Conservation (phyloP, 2,797 vertebrate genomes). For the Clarias laeviceps region DNA sequence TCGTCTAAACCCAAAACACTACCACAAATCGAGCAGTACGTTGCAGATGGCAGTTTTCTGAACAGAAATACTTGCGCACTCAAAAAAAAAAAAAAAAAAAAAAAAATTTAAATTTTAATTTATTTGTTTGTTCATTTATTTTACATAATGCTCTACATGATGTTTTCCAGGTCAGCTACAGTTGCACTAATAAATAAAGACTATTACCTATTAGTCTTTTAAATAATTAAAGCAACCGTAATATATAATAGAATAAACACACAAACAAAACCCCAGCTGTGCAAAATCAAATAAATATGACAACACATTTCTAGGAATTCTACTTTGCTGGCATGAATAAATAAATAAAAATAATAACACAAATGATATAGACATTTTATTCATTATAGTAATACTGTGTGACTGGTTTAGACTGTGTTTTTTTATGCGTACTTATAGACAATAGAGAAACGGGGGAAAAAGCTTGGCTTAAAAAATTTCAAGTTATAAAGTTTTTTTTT, state of each 20-base stretch:
- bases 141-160: too few relatives aligned
- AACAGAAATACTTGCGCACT: too few relatives aligned
- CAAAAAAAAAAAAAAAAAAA: too few relatives aligned
- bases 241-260: neutral
- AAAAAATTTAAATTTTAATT: too few relatives aligned
- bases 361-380: neutral
- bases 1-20: too few relatives aligned
- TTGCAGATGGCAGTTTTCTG: too few relatives aligned
- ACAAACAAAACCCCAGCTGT: neutral
- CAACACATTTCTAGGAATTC: neutral
- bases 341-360: neutral
- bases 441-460: rapidly evolving
- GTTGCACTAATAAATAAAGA: neutral
- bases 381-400: neutral
- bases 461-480: too few relatives aligned
- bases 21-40: too few relatives aligned
- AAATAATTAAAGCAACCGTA: neutral
- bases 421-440: neutral
- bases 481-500: too few relatives aligned
- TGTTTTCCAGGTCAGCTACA: neutral
- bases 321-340: neutral
- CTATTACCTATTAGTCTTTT: neutral
- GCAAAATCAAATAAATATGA: neutral
- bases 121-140: too few relatives aligned
- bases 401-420: neutral